Evolutionary conservation across 2,113 vertebrate genomes (phyloP), one percentile per base, ranked within the genome.

Genomic region (Scopus umbretta): DNA sequence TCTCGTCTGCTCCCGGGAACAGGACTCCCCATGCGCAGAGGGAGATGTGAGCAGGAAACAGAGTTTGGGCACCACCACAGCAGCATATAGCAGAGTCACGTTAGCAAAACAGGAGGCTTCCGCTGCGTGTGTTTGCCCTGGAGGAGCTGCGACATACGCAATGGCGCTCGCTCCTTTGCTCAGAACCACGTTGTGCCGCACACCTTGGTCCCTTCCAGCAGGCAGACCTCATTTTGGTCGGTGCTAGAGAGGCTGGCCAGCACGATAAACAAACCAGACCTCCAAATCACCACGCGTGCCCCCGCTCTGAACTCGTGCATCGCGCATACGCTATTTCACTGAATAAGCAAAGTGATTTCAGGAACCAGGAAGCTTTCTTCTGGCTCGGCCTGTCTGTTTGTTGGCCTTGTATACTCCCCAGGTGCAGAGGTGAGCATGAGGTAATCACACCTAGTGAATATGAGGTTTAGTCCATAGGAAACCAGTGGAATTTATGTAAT

Each of bases 341-440:
- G 55, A 18, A 49, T 1, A 49, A 73, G 90, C 22, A 43, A 34
- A 86, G 61, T 3, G 29, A 65, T 80, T 61, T 36, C 45, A 55
- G 93, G 89, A 80, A 72, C 72, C 62, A 76, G 84, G 91, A 93
- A 76, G 68, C 36, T 76, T 75, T 80, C 56, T 34, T 61, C 92
- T 88, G 92, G 88, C 92, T 88, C 2, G 1, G 76, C 18, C 65
- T 59, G 40, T 34, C 93, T 75, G 79, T 55, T 59, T 78, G 85
- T 78, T 89, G 95, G 95, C 92, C 94, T 80, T 75, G 70, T 66
- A 56, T n/a, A 63, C 68, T 97, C 97, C 95, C 97, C 95, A 96
- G 97, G 96, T 97, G 97, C 96, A 94, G 95, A 96, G 96, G 95
- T 96, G 94, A 93, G 94, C 94, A 96, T 97, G 97, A 98, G 93